Conservation (phyloP, 2,888 invertebrate species). For the Meiosimyza platycephala region DNA sequence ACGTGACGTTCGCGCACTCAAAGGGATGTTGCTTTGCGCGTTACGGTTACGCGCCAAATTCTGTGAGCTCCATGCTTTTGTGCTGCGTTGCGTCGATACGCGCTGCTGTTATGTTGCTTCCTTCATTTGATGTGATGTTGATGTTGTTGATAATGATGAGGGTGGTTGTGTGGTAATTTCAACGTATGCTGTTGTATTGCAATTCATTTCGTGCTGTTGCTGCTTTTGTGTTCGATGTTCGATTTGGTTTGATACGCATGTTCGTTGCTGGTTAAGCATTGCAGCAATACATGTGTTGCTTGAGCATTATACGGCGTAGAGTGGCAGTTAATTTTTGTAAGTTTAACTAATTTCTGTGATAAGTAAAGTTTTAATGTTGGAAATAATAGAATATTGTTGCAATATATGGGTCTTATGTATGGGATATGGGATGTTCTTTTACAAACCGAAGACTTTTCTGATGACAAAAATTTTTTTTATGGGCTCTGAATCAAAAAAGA, state of each 20-base stretch:
- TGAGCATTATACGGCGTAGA: conserved; percentile 5
- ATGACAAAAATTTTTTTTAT: too few species aligned
- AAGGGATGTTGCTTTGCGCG: conserved; percentile 29
- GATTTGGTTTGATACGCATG: neutral
- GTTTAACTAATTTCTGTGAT: too few species aligned
- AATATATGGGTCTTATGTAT: too few species aligned
- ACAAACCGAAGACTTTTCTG: too few species aligned
- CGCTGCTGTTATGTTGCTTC: conserved; percentile 7
- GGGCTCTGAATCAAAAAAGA: too few species aligned
- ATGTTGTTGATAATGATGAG: conserved; percentile 1
- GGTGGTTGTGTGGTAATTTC: conserved; percentile 13
- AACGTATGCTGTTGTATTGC: neutral
- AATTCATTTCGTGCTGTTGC: neutral
- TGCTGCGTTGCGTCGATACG: conserved; percentile 13
- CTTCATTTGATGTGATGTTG: neutral
- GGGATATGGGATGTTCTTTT: too few species aligned
- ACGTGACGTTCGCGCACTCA: conserved; percentile 28
- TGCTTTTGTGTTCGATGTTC: neutral
- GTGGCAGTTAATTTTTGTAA: too few species aligned
- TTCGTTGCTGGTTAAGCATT: neutral
- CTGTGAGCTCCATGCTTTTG: neutral
- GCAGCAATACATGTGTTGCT: neutral
- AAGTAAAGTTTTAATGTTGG: too few species aligned
- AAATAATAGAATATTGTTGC: too few species aligned
- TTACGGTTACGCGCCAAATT: conserved; percentile 32